Evolutionary conservation across 1,140 invertebrate genomes (phyloP).

Genomic region (Heliconius melpomene): DNA sequence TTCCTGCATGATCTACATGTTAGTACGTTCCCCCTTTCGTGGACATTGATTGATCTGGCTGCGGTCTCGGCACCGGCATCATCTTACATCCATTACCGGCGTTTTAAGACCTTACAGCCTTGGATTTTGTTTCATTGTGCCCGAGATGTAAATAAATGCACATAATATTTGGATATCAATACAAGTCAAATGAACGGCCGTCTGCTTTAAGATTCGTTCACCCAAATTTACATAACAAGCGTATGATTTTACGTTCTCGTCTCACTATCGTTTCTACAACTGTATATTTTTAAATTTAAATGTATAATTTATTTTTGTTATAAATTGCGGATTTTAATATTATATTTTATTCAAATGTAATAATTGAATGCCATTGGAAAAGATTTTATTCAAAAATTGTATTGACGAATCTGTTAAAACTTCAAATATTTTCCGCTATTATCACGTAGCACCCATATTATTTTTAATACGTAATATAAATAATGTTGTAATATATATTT

Average conservation of each 20-base stretch:
- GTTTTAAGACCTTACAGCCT: slow-evolving; percentile 34
- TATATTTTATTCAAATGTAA: not conserved
- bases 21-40: not conserved
- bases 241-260: slow-evolving; percentile 40
- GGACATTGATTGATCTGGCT: slow-evolving; percentile 8
- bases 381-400: not conserved
- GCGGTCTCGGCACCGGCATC: slow-evolving; percentile 9
- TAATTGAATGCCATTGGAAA: not conserved
- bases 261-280: slow-evolving; percentile 1
- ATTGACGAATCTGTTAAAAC: not conserved
- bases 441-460: not conserved
- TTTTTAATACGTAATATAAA: not conserved
- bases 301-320: not conserved
- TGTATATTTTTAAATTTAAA: not conserved
- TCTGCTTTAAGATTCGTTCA: slow-evolving; percentile 47
- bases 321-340: not conserved
- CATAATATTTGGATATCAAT: slow-evolving; percentile 73
- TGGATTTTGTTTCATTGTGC: slow-evolving; percentile 36
- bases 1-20: not conserved
- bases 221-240: slow-evolving; percentile 65
- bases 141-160: slow-evolving; percentile 63
- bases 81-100: slow-evolving; percentile 10
- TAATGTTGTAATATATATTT: no score
- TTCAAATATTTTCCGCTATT: not conserved
- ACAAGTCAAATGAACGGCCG: slow-evolving; percentile 52